Evolutionary conservation across 2,797 vertebrate genomes (phyloP).

Genomic region (Danio jaintianensis): DNA sequence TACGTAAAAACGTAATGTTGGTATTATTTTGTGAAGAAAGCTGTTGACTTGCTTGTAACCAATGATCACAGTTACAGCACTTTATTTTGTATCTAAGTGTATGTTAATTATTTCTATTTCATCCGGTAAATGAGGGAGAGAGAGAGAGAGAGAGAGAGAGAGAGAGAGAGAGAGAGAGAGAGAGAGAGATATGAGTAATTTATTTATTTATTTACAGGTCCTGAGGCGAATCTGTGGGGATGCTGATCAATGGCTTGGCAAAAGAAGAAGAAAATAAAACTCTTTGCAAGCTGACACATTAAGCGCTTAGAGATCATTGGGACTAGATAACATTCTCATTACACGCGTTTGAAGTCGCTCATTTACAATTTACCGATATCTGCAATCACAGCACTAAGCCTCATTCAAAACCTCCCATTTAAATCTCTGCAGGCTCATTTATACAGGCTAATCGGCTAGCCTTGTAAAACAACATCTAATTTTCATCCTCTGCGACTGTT

Average conservation of each 20-base stretch:
- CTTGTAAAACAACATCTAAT: neutral
- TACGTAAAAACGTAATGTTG: no score
- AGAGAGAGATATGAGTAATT: neutral
- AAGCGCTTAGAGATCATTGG: conserved; percentile 24
- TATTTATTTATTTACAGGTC: conserved; percentile 35
- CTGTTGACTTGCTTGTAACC: no score
- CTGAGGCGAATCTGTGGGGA: conserved; percentile 16
- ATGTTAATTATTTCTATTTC: neutral
- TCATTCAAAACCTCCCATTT: neutral
- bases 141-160: conserved; percentile 7
- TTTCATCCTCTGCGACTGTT: neutral
- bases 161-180: conserved; percentile 5
- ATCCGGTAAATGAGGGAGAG: neutral
- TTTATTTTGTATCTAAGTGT: neutral
- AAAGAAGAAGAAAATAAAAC: neutral
- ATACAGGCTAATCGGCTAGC: neutral
- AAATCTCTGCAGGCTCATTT: neutral
- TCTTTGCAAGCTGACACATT: conserved; percentile 28
- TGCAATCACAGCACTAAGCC: neutral
- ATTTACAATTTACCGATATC: conserved; percentile 24
- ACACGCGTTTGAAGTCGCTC: conserved; percentile 46
- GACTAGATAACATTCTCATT: conserved; percentile 39
- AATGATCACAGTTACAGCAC: no score
- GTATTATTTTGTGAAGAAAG: no score
- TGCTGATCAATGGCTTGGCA: conserved; percentile 29